Conservation (phyloP, 2,113 vertebrate species). For the Oreochromis aureus region DNA sequence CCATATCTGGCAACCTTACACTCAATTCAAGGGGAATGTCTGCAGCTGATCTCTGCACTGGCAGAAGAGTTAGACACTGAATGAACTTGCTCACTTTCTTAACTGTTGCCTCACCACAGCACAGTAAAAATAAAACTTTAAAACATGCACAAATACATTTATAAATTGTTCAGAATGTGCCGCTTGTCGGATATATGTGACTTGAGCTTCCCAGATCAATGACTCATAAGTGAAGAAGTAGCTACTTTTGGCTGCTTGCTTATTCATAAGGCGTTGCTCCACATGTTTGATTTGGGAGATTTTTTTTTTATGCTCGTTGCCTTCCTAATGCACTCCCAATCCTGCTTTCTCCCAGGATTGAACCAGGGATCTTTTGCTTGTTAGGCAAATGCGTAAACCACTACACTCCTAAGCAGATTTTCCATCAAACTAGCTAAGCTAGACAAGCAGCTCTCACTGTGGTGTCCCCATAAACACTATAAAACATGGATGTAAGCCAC, state of each 20-base stretch:
- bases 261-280: background rate
- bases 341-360: background rate
- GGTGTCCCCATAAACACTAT: background rate
- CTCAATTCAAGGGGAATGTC: background rate
- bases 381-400: background rate
- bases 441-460: background rate
- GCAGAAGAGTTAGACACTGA: background rate
- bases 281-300: background rate
- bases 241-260: background rate
- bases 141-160: background rate
- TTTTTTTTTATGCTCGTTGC: background rate
- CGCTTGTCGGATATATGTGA: background rate
- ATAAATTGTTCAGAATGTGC: background rate
- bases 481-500: background rate
- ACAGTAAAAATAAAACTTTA: background rate
- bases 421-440: background rate
- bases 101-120: background rate
- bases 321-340: background rate
- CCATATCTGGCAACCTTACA: background rate
- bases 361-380: background rate
- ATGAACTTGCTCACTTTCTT: background rate
- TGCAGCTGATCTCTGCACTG: background rate
- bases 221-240: background rate
- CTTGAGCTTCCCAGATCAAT: background rate
- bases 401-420: background rate